Evolutionary conservation across 2,797 vertebrate genomes (phyloP).

Genomic region (Glossophaga mutica): DNA sequence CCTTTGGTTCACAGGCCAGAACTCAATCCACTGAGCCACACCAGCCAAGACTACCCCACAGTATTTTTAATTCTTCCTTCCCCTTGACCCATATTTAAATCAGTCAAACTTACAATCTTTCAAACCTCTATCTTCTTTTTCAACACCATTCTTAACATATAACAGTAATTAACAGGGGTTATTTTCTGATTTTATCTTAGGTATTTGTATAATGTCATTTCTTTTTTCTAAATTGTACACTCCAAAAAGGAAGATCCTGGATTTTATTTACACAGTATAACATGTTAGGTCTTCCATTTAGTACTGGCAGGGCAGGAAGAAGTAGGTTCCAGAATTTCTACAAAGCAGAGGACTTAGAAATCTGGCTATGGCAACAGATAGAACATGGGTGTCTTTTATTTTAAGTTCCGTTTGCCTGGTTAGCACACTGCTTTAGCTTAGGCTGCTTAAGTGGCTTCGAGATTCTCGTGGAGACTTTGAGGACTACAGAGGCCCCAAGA

Average conservation of each 20-base stretch:
- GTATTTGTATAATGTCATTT: not conserved
- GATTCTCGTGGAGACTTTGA: not conserved
- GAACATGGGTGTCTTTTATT: not conserved
- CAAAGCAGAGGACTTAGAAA: not conserved
- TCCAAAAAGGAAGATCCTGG: not conserved
- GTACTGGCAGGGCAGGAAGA: not conserved
- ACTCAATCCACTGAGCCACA: too few relatives aligned
- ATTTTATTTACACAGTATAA: not conserved
- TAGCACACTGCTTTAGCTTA: not conserved
- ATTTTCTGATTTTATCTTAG: slow-evolving; percentile 22
- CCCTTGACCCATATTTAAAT: not conserved
- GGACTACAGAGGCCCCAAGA: not conserved
- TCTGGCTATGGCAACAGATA: not conserved
- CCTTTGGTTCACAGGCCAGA: too few relatives aligned
- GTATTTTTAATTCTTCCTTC: not conserved
- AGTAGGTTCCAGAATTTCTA: not conserved
- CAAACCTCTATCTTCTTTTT: not conserved
- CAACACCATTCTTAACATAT: not conserved
- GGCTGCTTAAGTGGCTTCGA: not conserved
- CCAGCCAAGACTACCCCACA: not conserved
- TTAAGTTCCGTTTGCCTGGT: not conserved
- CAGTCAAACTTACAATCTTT: not conserved
- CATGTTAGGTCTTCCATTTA: not conserved
- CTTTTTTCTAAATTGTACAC: not conserved
- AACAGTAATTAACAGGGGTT: not conserved